Conservation (phyloP, 2,113 vertebrate species). For the Micromys minutus region DNA sequence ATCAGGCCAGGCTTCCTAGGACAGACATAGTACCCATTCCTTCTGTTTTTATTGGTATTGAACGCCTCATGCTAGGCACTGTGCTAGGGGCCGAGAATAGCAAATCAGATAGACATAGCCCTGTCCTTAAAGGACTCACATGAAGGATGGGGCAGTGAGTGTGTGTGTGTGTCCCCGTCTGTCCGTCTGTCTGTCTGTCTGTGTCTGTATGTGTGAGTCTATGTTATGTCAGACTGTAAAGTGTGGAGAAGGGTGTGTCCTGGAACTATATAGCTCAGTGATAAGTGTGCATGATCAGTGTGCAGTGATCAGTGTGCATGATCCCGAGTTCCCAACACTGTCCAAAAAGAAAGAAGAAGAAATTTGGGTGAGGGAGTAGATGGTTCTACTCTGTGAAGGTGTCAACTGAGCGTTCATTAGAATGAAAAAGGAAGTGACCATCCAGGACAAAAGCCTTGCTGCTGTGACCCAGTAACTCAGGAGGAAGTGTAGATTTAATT, state of each 20-base stretch:
- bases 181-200: too few species aligned
- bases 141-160: neutral
- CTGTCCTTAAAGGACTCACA: neutral
- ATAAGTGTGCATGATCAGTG: neutral
- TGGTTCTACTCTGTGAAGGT: neutral
- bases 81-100: neutral
- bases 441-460: neutral
- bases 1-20: neutral
- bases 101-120: neutral
- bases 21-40: too few species aligned
- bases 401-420: too few species aligned
- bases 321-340: neutral
- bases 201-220: too few species aligned
- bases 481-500: neutral
- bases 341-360: neutral
- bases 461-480: neutral
- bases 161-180: too few species aligned
- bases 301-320: neutral
- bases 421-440: neutral
- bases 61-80: neutral
- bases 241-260: neutral
- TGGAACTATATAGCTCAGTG: neutral
- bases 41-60: neutral
- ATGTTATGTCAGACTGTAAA: neutral
- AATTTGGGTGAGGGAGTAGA: neutral